These are phyloP conservation scores for Bubo scandiacus DNA, from an alignment of 2,113 vertebrate genomes.

Conservation along the genomic window DNA sequence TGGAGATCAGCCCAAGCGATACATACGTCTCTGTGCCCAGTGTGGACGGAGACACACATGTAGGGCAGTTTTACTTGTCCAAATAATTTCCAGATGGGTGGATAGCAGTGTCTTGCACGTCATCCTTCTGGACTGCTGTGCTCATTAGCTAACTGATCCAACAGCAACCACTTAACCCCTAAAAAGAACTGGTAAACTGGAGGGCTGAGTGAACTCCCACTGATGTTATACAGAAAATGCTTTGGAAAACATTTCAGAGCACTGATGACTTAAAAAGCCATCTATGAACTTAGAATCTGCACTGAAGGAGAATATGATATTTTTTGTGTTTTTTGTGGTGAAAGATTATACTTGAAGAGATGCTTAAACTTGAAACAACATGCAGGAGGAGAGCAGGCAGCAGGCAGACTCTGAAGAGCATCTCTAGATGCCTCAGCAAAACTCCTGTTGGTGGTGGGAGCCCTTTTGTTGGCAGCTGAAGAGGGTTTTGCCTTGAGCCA, in stretches of 20 bases:
- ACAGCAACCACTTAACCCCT: neutral
- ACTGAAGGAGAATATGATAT: neutral
- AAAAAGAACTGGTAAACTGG: neutral
- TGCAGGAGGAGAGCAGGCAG: neutral
- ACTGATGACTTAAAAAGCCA: neutral
- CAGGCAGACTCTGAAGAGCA: neutral
- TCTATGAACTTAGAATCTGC: neutral
- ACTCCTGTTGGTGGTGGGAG: neutral
- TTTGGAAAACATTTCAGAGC: neutral
- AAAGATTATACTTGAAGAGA: neutral
- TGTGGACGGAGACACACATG: rapidly evolving
- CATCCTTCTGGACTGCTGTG: neutral
- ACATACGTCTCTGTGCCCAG: neutral
- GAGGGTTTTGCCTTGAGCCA: neutral
- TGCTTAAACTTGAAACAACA: neutral
- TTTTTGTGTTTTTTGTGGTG: neutral
- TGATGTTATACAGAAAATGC: neutral
- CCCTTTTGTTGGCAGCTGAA: neutral
- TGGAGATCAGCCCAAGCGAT: neutral
- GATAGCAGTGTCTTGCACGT: rapidly evolving
- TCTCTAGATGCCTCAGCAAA: neutral
- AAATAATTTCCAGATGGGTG: neutral
- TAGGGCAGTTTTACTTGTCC: neutral
- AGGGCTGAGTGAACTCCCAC: neutral
- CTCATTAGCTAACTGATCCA: neutral